Conservation (phyloP, 2,888 invertebrate genomes). For the Germaria angustata region DNA sequence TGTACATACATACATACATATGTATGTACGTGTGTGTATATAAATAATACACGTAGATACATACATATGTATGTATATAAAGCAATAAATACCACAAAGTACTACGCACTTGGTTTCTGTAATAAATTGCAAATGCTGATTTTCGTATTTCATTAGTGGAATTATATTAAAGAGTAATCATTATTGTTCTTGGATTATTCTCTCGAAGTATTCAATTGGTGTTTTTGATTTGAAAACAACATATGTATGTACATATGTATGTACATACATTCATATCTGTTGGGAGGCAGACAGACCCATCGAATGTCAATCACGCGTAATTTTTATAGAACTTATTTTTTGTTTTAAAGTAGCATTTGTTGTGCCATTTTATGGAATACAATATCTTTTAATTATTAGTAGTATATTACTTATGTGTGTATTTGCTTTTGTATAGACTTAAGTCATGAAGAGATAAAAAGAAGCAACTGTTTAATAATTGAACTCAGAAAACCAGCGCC, state of each 20-base stretch:
- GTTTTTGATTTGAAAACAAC: not conserved
- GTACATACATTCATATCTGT: too few relatives aligned
- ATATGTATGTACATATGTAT: too few relatives aligned
- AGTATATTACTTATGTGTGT: not conserved
- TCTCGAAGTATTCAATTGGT: not conserved
- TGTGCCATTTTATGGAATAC: too few relatives aligned
- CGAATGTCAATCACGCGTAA: not conserved
- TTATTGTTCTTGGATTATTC: slow-evolving; percentile 16
- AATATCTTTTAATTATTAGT: too few relatives aligned
- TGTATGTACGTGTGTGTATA: too few relatives aligned
- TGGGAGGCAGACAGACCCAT: not conserved
- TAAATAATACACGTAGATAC: too few relatives aligned
- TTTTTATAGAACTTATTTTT: slow-evolving; percentile 13
- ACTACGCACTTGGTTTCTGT: not conserved
- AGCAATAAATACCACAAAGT: not conserved
- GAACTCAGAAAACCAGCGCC: not conserved
- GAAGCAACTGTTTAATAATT: slow-evolving; percentile 10
- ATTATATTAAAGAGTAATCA: not conserved
- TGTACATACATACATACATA: too few relatives aligned
- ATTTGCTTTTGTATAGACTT: not conserved
- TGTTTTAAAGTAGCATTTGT: slow-evolving; percentile 23
- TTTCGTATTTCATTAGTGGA: slow-evolving; percentile 2
- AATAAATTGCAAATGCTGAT: slow-evolving; percentile 40
- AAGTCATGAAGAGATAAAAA: not conserved
- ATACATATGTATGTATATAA: not conserved